Evolutionary conservation across 2,797 vertebrate genomes (phyloP).

Genomic region (Danio choprae): DNA sequence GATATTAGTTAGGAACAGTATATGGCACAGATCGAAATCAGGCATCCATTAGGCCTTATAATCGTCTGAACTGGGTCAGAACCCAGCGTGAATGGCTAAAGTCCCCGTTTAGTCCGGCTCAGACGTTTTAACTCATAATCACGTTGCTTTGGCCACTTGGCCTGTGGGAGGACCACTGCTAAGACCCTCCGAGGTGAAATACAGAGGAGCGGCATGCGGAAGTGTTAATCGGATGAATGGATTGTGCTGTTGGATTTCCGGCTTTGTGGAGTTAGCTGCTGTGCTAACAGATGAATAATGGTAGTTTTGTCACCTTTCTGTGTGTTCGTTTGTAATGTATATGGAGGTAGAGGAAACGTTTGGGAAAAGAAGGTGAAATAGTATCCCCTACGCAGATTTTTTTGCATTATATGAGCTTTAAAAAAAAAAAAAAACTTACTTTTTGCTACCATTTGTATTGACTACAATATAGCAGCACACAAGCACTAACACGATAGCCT

Average conservation of each 20-base stretch:
- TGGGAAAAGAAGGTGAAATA: not conserved
- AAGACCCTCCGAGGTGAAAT: not conserved
- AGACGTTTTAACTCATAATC: constrained; percentile 26
- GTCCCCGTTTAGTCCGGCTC: not conserved
- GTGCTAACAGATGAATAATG: not conserved
- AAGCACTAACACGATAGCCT: too few relatives aligned
- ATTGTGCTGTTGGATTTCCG: not conserved
- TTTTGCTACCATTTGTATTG: too few relatives aligned
- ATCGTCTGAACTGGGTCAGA: constrained; percentile 13
- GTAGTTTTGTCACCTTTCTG: not conserved
- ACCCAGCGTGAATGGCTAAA: not conserved
- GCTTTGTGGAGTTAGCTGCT: not conserved
- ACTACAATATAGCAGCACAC: too few relatives aligned
- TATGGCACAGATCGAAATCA: not conserved
- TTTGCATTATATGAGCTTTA: too few relatives aligned
- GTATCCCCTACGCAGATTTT: too few relatives aligned
- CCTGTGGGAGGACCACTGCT: not conserved
- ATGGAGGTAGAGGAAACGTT: not conserved
- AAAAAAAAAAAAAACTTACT: too few relatives aligned
- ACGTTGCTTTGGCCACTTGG: not conserved
- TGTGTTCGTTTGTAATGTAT: not conserved
- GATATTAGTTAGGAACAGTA: not conserved
- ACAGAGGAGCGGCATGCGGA: constrained; percentile 1
- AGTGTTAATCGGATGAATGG: constrained; percentile 17
- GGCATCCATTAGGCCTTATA: not conserved